Base-by-base conservation (phyloP, 2,113 vertebrate genomes). In the Anhinga anhinga region DNA sequence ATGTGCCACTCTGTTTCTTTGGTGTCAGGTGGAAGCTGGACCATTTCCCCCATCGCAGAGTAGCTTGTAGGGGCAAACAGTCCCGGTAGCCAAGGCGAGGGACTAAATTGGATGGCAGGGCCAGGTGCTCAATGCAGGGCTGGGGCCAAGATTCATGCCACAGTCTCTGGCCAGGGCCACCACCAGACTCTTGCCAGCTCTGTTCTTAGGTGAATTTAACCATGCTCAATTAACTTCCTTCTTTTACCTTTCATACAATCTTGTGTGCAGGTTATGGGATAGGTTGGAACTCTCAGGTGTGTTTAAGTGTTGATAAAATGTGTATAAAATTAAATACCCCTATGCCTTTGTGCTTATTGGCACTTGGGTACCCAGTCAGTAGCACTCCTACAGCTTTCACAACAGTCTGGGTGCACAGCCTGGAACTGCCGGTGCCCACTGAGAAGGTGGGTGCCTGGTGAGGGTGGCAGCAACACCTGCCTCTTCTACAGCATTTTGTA, bases 381-480 rank as follows among this genome's bases (percentile, higher is more conserved):
- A 78, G 66, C 42, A 20, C n/a, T 49, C 47, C 36, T 55, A 18
- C 4, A 27, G 56, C 42, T 79, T 78, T 87, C 32, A 32, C 34
- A 30, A 49, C 23, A 19, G 9, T 20, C 36, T 38, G n/a, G 13
- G 10, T 6, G 22, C 29, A 29, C 10, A 44, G 11, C 18, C 34
- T 0, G 0, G 44, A n/a, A 29, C 56, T 86, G 34, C 34, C 1
- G 2, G 44, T 6, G 22, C 47, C 29, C 66, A 38, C 17, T 0
- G 0, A 63, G 42, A 78, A 86, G 61, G 27, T 20, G 66, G 5
- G 19, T 45, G 36, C 15, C 58, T 65, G 70, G 30, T 45, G 71
- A 72, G 40, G 30, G 36, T 42, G 40, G 63, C 53, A 92, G 49
- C 56, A 90, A 25, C 21, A 16, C 6, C 32, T 82, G n/a, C 44